Percentiles rank a stretch among this genome's conserved stretches.
Evolutionary conservation across 92 coral and sea anemone species (phyloP).

Genomic region (Phenganax stokvisi): DNA sequence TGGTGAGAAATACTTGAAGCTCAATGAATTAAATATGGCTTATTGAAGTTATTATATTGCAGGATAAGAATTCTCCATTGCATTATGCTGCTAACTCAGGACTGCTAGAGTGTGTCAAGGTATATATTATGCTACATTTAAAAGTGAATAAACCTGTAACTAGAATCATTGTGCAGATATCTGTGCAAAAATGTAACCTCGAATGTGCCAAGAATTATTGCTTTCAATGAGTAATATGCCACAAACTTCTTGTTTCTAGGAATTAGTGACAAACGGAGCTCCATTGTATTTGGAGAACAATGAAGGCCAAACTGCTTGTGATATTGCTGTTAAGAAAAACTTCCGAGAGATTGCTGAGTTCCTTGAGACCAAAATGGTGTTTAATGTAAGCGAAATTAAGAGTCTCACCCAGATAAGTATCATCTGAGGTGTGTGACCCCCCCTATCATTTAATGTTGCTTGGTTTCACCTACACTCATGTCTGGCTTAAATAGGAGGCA

Average conservation of each 20-base stretch:
- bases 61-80: conserved; percentile 84
- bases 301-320: conserved; percentile 85
- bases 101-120: conserved; percentile 86
- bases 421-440: neutral
- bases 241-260: conserved; percentile 36
- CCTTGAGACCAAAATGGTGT: conserved; percentile 94
- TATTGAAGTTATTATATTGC: conserved; percentile 13
- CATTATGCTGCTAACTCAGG: conserved; percentile 93
- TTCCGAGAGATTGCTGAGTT: conserved; percentile 84
- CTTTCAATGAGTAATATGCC: too few species aligned
- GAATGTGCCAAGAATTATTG: neutral
- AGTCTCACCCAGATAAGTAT: neutral
- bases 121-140: conserved; percentile 22
- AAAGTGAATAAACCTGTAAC: neutral
- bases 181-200: neutral
- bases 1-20: neutral
- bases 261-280: conserved; percentile 71
- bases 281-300: conserved; percentile 88
- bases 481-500: neutral
- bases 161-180: neutral
- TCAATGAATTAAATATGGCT: neutral
- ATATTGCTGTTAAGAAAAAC: conserved; percentile 78
- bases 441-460: neutral
- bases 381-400: conserved; percentile 66
- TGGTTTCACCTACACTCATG: too few species aligned